These are phyloP conservation scores for Drosophila falleni DNA, from an alignment of 2,888 invertebrate species.

Conservation along the genomic window DNA sequence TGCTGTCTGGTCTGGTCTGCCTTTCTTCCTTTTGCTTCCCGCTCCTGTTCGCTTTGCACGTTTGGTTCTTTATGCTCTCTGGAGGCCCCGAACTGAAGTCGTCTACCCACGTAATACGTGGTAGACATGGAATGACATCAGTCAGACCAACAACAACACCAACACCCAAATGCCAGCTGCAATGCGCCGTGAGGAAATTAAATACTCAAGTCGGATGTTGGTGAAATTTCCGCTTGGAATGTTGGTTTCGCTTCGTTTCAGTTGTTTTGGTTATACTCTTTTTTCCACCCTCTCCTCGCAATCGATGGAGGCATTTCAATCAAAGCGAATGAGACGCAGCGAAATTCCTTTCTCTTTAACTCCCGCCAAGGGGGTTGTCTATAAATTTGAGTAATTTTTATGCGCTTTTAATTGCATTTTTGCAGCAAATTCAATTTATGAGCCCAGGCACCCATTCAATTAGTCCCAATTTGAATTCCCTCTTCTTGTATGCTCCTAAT, in stretches of 20 bases:
- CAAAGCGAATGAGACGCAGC: conserved; percentile 27
- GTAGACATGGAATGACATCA: conserved; percentile 46
- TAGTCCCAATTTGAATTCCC: conserved; percentile 45
- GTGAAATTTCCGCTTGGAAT: conserved; percentile 70
- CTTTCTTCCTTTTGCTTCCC: conserved; percentile 3
- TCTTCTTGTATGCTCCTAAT: conserved; percentile 37
- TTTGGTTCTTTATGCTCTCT: conserved; percentile 15
- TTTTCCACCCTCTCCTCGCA: conserved; percentile 13
- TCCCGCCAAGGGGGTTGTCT: conserved; percentile 1
- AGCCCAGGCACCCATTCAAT: conserved; percentile 52
- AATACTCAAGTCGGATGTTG: conserved; percentile 79
- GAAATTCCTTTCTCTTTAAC: conserved; percentile 22
- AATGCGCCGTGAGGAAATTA: conserved; percentile 74
- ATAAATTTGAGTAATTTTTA: conserved; percentile 30
- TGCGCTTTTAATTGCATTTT: conserved; percentile 54
- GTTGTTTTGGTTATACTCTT: conserved; percentile 17
- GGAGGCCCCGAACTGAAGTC: conserved; percentile 31
- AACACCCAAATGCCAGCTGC: conserved; percentile 51
- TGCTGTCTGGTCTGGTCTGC: conserved; percentile 50
- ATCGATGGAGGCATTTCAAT: conserved; percentile 24
- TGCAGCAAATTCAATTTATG: conserved; percentile 35
- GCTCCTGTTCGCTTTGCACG: conserved; percentile 27
- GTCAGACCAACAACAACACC: conserved; percentile 26
- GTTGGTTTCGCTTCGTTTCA: conserved; percentile 24
- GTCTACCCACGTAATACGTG: conserved; percentile 51